Percentiles rank a stretch among this genome's conserved stretches.
phyloP scores from a whole-genome alignment of 2,888 invertebrate genomes.

The Cordilura impudica region DNA sequence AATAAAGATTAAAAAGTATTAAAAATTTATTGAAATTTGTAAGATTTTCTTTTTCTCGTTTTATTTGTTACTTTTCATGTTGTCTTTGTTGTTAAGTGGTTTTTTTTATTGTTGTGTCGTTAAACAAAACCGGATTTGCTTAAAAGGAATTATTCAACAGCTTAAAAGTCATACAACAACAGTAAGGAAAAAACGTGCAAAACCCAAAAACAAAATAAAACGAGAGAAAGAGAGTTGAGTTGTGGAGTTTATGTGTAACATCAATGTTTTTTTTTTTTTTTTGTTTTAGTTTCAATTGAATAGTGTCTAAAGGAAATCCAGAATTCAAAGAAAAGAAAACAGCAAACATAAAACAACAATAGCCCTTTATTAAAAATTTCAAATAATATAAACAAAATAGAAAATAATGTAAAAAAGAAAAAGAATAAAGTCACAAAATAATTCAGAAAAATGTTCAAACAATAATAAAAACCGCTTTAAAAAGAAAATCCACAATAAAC shows the following conservation, averaged over 20 bases:
- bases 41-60: slow-evolving; percentile 10
- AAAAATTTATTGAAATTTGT: background rate
- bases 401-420: background rate
- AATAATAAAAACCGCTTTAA: background rate
- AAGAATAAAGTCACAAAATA: no score
- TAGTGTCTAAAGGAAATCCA: slow-evolving; percentile 11
- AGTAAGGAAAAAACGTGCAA: slow-evolving; percentile 44
- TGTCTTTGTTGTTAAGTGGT: background rate
- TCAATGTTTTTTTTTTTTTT: slow-evolving; percentile 1
- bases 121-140: slow-evolving; percentile 59
- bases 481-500: no score
- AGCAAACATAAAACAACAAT: background rate
- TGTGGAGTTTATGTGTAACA: slow-evolving; percentile 36
- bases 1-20: background rate
- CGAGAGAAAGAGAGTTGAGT: slow-evolving; percentile 1
- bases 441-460: background rate
- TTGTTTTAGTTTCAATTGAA: slow-evolving; percentile 6
- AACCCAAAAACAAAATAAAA: slow-evolving; percentile 5
- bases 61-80: background rate
- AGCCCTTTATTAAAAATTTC: background rate
- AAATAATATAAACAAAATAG: background rate
- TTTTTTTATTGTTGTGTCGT: slow-evolving; percentile 17
- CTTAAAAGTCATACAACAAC: slow-evolving; percentile 53
- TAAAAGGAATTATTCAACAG: slow-evolving; percentile 61
- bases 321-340: background rate